Evolutionary conservation across 37 sponge, comb jelly and placozoan species (phyloP).

Genomic region (Cliona cf. orientalis): DNA sequence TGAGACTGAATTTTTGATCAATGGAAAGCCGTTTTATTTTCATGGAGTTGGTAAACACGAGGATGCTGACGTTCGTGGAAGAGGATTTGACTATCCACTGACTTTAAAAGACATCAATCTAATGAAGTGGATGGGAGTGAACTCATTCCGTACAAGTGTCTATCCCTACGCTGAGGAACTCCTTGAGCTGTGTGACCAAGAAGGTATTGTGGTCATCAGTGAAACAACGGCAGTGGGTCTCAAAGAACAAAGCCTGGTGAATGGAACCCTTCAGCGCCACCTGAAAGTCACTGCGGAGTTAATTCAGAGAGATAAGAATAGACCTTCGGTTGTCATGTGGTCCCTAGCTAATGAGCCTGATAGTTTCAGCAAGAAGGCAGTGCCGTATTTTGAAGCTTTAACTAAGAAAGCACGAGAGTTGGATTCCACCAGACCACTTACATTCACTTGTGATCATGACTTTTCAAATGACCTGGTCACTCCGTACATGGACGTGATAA

Average conservation of each 20-base stretch:
- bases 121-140: constrained; percentile 67
- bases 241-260: constrained; percentile 25
- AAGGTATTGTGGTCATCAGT: constrained; percentile 66
- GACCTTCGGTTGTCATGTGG: constrained; percentile 76
- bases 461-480: constrained; percentile 27
- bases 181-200: constrained; percentile 64
- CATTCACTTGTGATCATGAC: constrained; percentile 52
- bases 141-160: constrained; percentile 71
- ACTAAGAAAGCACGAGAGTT: not conserved
- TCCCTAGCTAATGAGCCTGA: constrained; percentile 75
- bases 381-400: constrained; percentile 30
- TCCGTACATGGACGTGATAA: constrained; percentile 54
- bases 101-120: constrained; percentile 70
- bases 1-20: constrained; percentile 58
- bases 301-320: constrained; percentile 70
- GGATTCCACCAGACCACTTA: constrained; percentile 60
- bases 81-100: constrained; percentile 64
- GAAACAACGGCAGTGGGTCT: constrained; percentile 70
- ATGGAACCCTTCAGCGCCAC: constrained; percentile 60
- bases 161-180: constrained; percentile 77
- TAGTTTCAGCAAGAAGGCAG: constrained; percentile 4
- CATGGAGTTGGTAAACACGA: constrained; percentile 76
- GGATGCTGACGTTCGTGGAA: constrained; percentile 77
- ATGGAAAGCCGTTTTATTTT: constrained; percentile 75
- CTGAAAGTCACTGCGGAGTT: constrained; percentile 63